Conservation (phyloP, 2,113 vertebrate genomes). For the Sminthopsis crassicaudata region DNA sequence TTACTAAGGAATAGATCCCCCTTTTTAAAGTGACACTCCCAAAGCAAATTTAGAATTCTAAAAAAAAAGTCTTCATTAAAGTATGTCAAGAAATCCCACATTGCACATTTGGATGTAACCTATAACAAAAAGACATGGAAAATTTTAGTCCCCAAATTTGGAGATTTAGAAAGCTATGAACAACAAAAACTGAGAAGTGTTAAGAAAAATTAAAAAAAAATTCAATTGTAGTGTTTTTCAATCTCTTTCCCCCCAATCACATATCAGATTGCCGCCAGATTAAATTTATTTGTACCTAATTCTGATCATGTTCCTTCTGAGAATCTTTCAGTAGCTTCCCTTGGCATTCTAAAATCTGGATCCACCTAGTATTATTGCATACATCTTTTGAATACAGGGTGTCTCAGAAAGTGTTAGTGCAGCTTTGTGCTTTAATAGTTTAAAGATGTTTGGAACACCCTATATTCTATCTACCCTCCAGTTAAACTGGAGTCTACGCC, state of each 20-base stretch:
- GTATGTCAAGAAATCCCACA: not conserved
- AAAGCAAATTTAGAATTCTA: not conserved
- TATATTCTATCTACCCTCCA: not conserved
- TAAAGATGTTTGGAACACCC: not conserved
- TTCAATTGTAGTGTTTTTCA: not conserved
- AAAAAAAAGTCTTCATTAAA: conserved; percentile 13
- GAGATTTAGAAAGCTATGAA: not conserved
- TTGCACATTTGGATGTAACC: not conserved
- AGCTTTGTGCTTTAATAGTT: not conserved
- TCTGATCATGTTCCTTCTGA: not conserved
- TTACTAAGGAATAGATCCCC: not conserved
- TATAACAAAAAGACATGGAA: not conserved
- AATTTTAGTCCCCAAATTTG: not conserved
- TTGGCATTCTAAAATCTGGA: not conserved
- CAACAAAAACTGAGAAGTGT: not conserved
- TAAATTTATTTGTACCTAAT: not conserved
- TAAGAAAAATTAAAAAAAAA: not conserved
- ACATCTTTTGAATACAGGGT: not conserved
- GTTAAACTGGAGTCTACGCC: not conserved
- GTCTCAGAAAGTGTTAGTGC: not conserved
- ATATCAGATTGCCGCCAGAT: not conserved
- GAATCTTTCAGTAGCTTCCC: not conserved
- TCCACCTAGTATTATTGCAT: not conserved
- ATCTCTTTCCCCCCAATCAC: not conserved
- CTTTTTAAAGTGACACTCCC: not conserved